Conservation (phyloP, 2,113 vertebrate genomes). For the Colinus virginianus region DNA sequence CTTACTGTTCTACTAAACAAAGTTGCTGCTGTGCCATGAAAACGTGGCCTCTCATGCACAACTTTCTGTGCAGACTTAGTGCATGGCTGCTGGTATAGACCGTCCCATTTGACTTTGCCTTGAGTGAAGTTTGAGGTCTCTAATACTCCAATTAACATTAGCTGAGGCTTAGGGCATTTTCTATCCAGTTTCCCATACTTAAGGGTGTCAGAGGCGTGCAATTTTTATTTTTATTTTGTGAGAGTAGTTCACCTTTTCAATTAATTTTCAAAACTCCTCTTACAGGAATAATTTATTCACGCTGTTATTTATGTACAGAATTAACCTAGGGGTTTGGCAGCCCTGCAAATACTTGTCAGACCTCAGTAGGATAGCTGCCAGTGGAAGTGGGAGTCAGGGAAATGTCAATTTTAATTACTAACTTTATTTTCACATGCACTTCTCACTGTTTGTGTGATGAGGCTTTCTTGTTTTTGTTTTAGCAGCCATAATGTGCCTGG, state of each 20-base stretch:
- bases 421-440: slow-evolving; percentile 10
- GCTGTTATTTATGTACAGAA: neutral
- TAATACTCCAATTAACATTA: neutral
- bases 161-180: neutral
- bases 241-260: neutral
- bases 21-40: neutral
- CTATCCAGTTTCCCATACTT: neutral
- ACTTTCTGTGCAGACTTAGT: neutral
- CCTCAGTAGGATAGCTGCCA: neutral
- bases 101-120: neutral
- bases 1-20: neutral
- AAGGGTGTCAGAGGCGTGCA: neutral
- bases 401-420: slow-evolving; percentile 28
- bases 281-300: slow-evolving; percentile 9
- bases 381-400: neutral
- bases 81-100: neutral
- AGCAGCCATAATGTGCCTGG: neutral
- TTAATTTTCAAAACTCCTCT: slow-evolving; percentile 34
- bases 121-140: neutral
- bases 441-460: neutral
- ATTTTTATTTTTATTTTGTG: neutral
- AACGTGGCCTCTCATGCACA: neutral
- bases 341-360: neutral
- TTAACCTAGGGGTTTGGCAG: neutral
- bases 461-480: neutral